These are phyloP conservation scores for Hydrophis major DNA, from an alignment of 2,797 vertebrate genomes.

Conservation along the genomic window DNA sequence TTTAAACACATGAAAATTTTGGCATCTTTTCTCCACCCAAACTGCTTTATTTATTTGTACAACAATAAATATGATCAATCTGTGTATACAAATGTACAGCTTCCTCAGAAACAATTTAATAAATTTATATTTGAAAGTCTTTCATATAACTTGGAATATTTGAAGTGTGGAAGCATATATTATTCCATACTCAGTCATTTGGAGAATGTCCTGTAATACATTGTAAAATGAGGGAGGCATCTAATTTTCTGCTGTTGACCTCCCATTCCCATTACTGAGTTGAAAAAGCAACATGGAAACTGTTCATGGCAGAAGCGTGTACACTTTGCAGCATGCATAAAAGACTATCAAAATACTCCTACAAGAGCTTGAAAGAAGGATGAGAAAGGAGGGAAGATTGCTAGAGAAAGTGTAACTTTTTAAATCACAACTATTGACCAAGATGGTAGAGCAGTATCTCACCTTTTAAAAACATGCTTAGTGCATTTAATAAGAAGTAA, in stretches of 20 bases:
- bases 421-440: not conserved
- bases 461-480: not conserved
- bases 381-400: no score
- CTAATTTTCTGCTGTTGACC: not conserved
- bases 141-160: not conserved
- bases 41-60: not conserved
- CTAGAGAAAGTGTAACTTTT: not conserved
- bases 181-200: not conserved
- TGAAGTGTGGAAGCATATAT: not conserved
- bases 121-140: not conserved
- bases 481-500: not conserved
- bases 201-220: not conserved
- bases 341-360: not conserved
- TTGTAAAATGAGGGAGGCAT: not conserved
- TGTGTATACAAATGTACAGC: not conserved
- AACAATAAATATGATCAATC: not conserved
- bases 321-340: not conserved
- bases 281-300: not conserved
- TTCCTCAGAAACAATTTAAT: not conserved
- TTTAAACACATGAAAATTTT: not conserved
- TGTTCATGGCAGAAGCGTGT: not conserved
- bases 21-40: not conserved
- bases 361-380: not conserved
- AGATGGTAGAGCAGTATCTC: not conserved
- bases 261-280: not conserved